These are phyloP conservation scores for Caenorhabditis sinica DNA, from an alignment of 2,888 invertebrate species.

Conservation along the genomic window DNA sequence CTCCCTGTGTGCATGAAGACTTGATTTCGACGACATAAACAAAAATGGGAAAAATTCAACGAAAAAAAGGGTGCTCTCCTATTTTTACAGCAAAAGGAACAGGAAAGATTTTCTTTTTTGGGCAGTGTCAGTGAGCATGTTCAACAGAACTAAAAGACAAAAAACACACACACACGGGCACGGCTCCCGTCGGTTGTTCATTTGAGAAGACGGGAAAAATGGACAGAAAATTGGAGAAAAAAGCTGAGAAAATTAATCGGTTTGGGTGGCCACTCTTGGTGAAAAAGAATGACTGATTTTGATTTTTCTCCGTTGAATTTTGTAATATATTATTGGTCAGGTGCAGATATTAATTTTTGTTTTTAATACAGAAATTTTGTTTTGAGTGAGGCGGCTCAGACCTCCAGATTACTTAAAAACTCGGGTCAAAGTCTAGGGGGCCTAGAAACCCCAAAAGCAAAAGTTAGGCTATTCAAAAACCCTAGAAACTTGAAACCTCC, in stretches of 20 bases:
- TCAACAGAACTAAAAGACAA: constrained; percentile 22
- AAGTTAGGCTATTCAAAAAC: too few species aligned
- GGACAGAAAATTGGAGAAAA: not conserved
- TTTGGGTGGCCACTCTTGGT: constrained; percentile 23
- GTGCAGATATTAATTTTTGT: not conserved
- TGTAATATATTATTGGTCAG: not conserved
- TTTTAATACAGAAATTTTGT: not conserved
- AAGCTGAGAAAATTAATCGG: constrained; percentile 37
- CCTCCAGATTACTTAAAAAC: too few species aligned
- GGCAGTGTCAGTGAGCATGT: constrained; percentile 16
- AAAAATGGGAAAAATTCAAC: not conserved
- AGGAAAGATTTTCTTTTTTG: not conserved
- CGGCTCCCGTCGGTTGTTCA: not conserved
- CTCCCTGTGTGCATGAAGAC: not conserved
- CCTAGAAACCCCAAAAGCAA: too few species aligned
- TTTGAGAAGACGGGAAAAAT: constrained; percentile 10
- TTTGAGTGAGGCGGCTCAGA: too few species aligned
- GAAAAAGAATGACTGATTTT: not conserved
- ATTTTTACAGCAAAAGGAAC: not conserved
- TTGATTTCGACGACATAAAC: constrained; percentile 54
- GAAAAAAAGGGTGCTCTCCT: not conserved
- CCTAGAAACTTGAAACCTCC: too few species aligned
- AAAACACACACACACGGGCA: not conserved
- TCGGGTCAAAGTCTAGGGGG: too few species aligned
- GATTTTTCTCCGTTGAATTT: not conserved